Conservation (phyloP, 2,797 vertebrate species). For the Manis crassicaudata region DNA sequence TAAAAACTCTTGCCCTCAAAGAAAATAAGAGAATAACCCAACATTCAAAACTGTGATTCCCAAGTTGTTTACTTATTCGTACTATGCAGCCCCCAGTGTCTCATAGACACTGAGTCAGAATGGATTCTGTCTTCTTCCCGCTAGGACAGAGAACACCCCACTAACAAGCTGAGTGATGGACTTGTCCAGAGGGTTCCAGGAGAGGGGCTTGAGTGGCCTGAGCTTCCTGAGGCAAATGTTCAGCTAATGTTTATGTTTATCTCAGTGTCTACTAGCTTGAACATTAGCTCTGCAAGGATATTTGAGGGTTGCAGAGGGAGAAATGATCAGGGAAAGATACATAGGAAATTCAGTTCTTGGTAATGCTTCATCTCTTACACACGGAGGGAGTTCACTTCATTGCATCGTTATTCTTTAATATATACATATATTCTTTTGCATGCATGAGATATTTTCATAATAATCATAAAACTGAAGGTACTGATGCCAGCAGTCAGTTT, state of each 20-base stretch:
- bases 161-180: background rate
- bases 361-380: background rate
- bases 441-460: background rate
- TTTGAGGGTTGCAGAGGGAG: background rate
- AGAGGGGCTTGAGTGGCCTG: background rate
- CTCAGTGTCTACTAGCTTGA: background rate
- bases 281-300: background rate
- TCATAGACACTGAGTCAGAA: background rate
- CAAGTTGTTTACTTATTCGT: background rate
- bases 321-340: background rate
- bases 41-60: background rate
- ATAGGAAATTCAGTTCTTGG: background rate
- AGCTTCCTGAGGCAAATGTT: background rate
- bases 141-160: rapidly evolving
- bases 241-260: no score
- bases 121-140: background rate
- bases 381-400: background rate
- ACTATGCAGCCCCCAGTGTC: background rate
- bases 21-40: background rate
- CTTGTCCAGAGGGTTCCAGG: background rate
- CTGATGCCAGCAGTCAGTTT: background rate
- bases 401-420: background rate
- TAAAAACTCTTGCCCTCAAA: background rate
- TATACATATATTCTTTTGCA: background rate
- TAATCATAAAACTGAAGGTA: background rate